Evolutionary conservation across 2,113 vertebrate species (phyloP).

Genomic region (Ciconia maguari): DNA sequence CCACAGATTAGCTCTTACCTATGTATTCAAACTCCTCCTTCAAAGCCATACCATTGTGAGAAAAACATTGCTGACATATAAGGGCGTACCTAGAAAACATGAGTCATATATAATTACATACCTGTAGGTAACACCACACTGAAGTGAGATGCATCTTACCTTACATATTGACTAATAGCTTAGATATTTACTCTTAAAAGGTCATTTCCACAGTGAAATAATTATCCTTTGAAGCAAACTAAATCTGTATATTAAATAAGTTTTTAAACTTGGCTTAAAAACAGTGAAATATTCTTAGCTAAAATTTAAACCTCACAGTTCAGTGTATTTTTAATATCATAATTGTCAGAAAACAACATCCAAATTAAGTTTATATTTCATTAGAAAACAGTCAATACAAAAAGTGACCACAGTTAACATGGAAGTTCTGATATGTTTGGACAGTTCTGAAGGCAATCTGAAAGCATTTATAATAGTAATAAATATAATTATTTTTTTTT

Average conservation of each 20-base stretch:
- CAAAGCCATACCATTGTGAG: slow-evolving; percentile 99
- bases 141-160: not conserved
- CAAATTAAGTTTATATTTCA: not conserved
- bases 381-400: not conserved
- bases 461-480: not conserved
- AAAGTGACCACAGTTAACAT: not conserved
- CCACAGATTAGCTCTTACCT: slow-evolving; percentile 81
- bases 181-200: not conserved
- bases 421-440: not conserved
- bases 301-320: not conserved
- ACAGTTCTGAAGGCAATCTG: not conserved
- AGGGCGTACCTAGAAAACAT: slow-evolving; percentile 88
- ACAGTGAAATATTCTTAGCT: not conserved
- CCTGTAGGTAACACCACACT: not conserved
- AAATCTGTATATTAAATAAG: not conserved
- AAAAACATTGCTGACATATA: slow-evolving; percentile 97
- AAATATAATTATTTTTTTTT: not conserved
- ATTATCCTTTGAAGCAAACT: not conserved
- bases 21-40: slow-evolving; percentile 98
- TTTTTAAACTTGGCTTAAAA: not conserved
- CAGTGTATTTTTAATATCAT: not conserved
- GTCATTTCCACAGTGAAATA: not conserved
- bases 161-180: not conserved
- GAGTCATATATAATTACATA: not conserved
- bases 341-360: not conserved